Evolutionary conservation across 1,140 invertebrate genomes (phyloP), one percentile per base, ranked within the genome.

Genomic region (Euwallacea similis): DNA sequence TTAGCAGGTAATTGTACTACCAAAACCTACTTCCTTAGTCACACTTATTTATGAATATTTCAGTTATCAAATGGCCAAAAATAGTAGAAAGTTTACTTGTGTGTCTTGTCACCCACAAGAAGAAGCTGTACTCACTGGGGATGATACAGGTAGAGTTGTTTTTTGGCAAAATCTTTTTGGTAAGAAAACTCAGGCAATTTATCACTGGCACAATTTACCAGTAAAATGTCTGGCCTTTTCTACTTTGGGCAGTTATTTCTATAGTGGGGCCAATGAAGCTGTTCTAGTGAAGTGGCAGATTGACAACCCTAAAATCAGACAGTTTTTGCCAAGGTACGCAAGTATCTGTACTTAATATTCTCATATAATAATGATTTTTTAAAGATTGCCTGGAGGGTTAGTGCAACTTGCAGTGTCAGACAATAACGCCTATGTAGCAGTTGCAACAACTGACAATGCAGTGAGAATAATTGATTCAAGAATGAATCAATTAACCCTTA

Each of bases 141-240:
- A 92, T 82, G 80, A 82, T 44, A 84, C 81, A 70, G 93, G 93
- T 2, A 81, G 87, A 68, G 86, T 93, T 42, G 66, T 88, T 21
- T 74, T 93, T 42, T 93, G 89, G 88, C 86, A 84, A 73, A 82
- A 86, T 68, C 80, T 88, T 71, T 84, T 82, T 73, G 78, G 59
- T 46, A 72, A 70, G 74, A 65, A 77, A 74, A 81, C 84, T 21
- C 84, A 85, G 77, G 82, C 86, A 9, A 81, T 87, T 15, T 88
- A 88, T 76, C 93, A 95, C 79, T 95, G 93, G 93, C 93, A 95
- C 82, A 87, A 88, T 11, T 83, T 92, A 66, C 86, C 90, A 66
- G 89, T 94, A 0, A 83, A 85, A 53, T 88, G 88, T 78, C 78
- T 95, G 13, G 81, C 82, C 6, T 94, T 93, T 78, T 89, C 91